These are phyloP conservation scores for Seriola dumerili DNA, from an alignment of 2,113 vertebrate genomes.

Conservation along the genomic window DNA sequence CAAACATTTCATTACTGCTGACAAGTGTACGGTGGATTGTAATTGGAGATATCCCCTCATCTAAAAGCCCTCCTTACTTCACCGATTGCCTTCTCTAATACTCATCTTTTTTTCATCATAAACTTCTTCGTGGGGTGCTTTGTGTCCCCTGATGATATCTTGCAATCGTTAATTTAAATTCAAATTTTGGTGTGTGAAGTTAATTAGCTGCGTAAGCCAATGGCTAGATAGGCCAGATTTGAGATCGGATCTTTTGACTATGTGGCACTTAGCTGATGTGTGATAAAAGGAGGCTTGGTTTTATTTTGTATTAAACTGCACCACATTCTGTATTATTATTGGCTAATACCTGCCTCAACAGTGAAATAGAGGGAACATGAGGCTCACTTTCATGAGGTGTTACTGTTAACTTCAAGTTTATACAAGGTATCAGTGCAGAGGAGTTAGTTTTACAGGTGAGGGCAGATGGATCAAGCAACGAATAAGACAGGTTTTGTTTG, in stretches of 20 bases:
- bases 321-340: constrained; percentile 8
- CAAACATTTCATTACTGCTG: constrained; percentile 87
- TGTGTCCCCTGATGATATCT: constrained; percentile 82
- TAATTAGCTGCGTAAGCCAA: constrained; percentile 82
- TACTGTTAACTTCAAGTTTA: not conserved
- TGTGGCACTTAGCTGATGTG: constrained; percentile 68
- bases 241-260: constrained; percentile 74
- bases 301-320: constrained; percentile 41
- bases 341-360: not conserved
- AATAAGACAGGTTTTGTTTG: constrained; percentile 46
- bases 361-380: not conserved
- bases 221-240: constrained; percentile 71
- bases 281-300: constrained; percentile 65
- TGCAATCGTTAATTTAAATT: constrained; percentile 84
- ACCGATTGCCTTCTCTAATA: constrained; percentile 75
- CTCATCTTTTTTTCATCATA: constrained; percentile 75
- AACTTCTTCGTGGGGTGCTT: constrained; percentile 78
- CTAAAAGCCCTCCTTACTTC: constrained; percentile 78
- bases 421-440: not conserved
- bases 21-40: constrained; percentile 82
- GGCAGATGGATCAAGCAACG: constrained; percentile 64
- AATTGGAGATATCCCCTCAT: constrained; percentile 84
- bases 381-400: not conserved
- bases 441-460: constrained; percentile 45
- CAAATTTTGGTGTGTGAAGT: constrained; percentile 81